Evolutionary conservation across 2,113 vertebrate species (phyloP), one percentile per base, ranked within the genome.

Genomic region (Istiophorus platypterus): DNA sequence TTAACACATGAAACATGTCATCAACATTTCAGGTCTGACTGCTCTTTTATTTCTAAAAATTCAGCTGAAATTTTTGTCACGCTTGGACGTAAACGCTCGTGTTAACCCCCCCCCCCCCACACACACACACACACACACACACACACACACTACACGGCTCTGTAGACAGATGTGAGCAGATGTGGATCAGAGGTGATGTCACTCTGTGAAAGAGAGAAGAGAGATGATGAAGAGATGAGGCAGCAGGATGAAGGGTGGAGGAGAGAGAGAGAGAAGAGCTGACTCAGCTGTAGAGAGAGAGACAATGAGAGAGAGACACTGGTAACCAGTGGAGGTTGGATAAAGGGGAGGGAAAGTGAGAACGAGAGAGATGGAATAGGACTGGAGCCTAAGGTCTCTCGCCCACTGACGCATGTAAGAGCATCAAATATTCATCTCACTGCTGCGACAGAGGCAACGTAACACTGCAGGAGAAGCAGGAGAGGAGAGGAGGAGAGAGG

Each of bases 371-470:
- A 34, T 49, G 63, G 63, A 56, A 17, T 2, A 57, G 57, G 29
- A 5, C 13, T 27, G 2, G 34, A 64, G 72, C 7, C 63, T 72
- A 20, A 42, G 45, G 82, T 73, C 79, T 82, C 78, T 73, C 57
- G 76, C 73, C 47, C 81, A 89, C 78, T 92, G 90, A 89, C 72
- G 88, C 88, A 92, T 69, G 52, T 45, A 72, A 67, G 9, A 81
- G 47, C 82, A 88, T 91, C 79, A 92, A 91, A 90, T 91, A 93
- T 93, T 93, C 83, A 93, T 87, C 65, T 79, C 45, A 80, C 75
- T 82, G 74, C 78, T 88, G 86, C 82, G 84, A 84, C 57, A 83
- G 67, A 71, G 62, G 57, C 29, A 81, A 61, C 42, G 41, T 45
- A 76, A 76, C 65, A 74, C 78, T 76, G 78, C 75, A 81, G 84